These are phyloP conservation scores for Hyperoodon ampullatus DNA, from an alignment of 2,113 vertebrate species.

Conservation along the genomic window DNA sequence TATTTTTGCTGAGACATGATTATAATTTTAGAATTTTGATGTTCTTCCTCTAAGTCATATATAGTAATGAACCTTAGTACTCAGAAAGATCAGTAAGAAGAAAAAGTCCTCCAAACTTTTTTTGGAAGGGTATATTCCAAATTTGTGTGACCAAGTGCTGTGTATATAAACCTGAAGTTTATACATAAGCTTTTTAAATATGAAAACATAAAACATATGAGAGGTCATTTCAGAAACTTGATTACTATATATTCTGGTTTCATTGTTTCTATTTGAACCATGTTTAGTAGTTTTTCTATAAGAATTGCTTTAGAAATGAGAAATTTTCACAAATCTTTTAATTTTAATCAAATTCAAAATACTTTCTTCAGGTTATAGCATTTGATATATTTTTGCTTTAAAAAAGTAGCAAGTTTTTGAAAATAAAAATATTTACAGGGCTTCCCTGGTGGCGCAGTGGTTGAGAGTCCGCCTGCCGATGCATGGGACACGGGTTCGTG, in stretches of 20 bases:
- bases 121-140: neutral
- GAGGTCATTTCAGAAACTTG: neutral
- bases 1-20: neutral
- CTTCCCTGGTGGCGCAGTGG: too few species aligned
- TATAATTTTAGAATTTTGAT: constrained; percentile 48
- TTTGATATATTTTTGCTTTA: constrained; percentile 31
- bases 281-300: neutral
- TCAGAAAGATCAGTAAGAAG: neutral
- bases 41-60: neutral
- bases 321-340: neutral
- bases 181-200: neutral
- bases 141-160: neutral
- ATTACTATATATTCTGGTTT: neutral
- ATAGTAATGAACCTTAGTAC: neutral
- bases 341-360: constrained; percentile 43
- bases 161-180: neutral
- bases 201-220: neutral
- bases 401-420: constrained; percentile 17
- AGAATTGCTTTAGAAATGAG: constrained; percentile 21
- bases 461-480: too few species aligned
- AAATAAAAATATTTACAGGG: neutral
- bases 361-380: neutral
- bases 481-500: too few species aligned
- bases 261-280: constrained; percentile 22
- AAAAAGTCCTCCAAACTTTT: neutral